Evolutionary conservation across 2,888 invertebrate species (phyloP).

Genomic region (Eulithis testata): DNA sequence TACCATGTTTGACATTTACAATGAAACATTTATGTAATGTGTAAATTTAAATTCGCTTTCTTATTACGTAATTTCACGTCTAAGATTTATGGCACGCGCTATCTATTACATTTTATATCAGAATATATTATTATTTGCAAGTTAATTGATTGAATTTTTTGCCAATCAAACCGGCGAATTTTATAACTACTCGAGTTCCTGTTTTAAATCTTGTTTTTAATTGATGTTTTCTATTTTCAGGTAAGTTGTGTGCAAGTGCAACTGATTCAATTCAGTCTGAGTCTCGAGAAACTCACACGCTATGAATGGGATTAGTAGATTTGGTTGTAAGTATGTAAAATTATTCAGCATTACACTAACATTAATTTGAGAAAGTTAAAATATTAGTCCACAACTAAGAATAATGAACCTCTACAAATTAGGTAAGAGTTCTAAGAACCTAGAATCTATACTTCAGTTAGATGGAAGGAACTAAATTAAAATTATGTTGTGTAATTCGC

Average conservation of each 20-base stretch:
- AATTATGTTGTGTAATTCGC: constrained; percentile 11
- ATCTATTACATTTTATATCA: constrained; percentile 33
- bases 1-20: constrained; percentile 54
- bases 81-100: constrained; percentile 35
- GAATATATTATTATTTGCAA: constrained; percentile 34
- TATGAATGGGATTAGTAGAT: constrained; percentile 3
- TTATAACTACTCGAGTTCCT: constrained; percentile 19
- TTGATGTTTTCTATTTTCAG: constrained; percentile 49
- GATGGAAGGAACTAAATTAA: not conserved
- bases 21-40: constrained; percentile 50
- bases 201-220: constrained; percentile 24
- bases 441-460: not conserved
- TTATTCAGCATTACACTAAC: not conserved
- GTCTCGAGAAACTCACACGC: not conserved
- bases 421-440: not conserved
- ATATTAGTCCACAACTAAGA: too few relatives aligned
- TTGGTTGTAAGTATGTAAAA: constrained; percentile 8
- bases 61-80: constrained; percentile 42
- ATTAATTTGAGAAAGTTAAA: too few relatives aligned
- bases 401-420: too few relatives aligned
- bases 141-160: constrained; percentile 32
- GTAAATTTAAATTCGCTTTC: constrained; percentile 47
- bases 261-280: not conserved
- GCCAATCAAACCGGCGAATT: constrained; percentile 17
- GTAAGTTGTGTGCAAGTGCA: constrained; percentile 50